Conservation (phyloP, 1,140 invertebrate genomes). For the Drosophila ohnishii region DNA sequence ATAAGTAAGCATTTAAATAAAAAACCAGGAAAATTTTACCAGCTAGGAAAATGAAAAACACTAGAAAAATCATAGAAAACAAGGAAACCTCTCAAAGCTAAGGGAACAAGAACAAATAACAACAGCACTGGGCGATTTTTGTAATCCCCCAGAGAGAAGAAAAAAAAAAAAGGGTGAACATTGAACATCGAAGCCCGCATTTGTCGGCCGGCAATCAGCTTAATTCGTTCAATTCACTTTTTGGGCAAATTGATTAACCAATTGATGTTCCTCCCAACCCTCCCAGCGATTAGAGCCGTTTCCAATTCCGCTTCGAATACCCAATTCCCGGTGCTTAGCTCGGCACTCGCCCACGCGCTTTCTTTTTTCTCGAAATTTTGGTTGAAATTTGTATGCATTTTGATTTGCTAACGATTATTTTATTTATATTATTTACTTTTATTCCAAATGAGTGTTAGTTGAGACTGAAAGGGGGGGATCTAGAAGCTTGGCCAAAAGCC, state of each 20-base stretch:
- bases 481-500: conserved; percentile 56
- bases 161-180: conserved; percentile 7
- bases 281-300: conserved; percentile 13
- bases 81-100: conserved; percentile 10
- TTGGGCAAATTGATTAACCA: conserved; percentile 50
- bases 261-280: conserved; percentile 30
- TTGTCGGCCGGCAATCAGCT: conserved; percentile 36
- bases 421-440: conserved; percentile 39
- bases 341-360: conserved; percentile 42
- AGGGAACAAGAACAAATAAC: neutral
- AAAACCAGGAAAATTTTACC: neutral
- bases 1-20: too few relatives aligned
- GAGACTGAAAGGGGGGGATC: conserved; percentile 13
- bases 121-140: neutral
- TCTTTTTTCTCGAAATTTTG: conserved; percentile 26
- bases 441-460: conserved; percentile 31
- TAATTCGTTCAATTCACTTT: conserved; percentile 48
- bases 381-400: conserved; percentile 54
- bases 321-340: conserved; percentile 5
- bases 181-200: conserved; percentile 35
- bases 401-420: conserved; percentile 56
- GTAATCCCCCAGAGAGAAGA: conserved; percentile 5
- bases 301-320: conserved; percentile 15
- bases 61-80: neutral
- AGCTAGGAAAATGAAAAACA: neutral